phyloP scores from a whole-genome alignment of 2,888 invertebrate genomes.

The Yponomeuta sedellus region DNA sequence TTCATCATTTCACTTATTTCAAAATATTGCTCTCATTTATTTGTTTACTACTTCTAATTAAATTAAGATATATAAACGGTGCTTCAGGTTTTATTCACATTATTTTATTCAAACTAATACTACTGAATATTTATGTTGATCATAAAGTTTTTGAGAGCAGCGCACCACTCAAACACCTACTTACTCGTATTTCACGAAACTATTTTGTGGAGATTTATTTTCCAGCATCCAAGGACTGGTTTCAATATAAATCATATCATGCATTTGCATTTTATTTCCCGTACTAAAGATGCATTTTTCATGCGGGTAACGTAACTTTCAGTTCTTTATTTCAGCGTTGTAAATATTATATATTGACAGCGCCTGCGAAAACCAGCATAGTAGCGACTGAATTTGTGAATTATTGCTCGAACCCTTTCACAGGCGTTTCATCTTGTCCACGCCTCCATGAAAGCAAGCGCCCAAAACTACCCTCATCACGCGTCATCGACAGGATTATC shows the following conservation, averaged over 20 bases:
- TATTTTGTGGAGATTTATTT: background rate
- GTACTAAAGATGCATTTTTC: background rate
- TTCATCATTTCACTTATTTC: too few relatives aligned
- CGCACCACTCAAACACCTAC: background rate
- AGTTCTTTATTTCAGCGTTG: too few relatives aligned
- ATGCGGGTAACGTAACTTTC: background rate
- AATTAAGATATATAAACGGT: too few relatives aligned
- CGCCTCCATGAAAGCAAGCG: too few relatives aligned
- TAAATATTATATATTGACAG: background rate
- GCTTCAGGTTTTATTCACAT: background rate
- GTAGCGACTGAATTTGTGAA: background rate
- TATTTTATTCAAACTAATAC: background rate
- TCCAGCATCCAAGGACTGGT: background rate
- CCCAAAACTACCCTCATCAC: background rate
- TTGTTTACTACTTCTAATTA: too few relatives aligned
- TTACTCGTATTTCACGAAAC: background rate
- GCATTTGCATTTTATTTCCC: background rate
- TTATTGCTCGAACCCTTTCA: background rate
- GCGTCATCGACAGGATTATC: background rate
- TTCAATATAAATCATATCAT: background rate
- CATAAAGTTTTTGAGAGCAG: background rate
- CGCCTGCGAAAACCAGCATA: background rate
- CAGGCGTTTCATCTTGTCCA: background rate
- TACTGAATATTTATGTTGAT: background rate
- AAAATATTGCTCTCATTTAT: background rate